Evolutionary conservation across 2,797 vertebrate species (phyloP), one percentile per base, ranked within the genome.

Genomic region (Anguilla obscura): DNA sequence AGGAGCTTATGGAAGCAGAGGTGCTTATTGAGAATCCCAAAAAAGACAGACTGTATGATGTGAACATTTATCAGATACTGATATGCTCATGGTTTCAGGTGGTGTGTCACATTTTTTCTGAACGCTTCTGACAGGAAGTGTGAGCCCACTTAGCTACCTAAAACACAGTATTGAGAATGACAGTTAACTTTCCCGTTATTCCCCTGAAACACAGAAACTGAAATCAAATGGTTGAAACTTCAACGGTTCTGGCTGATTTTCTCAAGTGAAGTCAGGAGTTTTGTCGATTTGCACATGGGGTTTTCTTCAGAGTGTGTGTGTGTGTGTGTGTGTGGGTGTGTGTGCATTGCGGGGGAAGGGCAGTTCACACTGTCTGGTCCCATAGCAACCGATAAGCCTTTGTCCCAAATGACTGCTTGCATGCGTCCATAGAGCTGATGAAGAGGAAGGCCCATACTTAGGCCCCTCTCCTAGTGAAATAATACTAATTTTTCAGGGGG

Each of bases 281-380:
- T 58, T 0, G 54, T 24, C 71, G 79, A 1, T 89, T 84, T 69
- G 18, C 3, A 85, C 85, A 24, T 0, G 16, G 7, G 8, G 8
- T 40, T 21, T 84, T 89, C 33, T 54, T 30, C 30, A 33, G 16
- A 33, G 27, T 82, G 56, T 1, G 3, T n/a, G 45, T 14, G n/a
- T 85, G 21, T 63, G 58, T 63, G 58, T 24, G 16, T 21, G 1
- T 5, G 58, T 18, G 58, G 16, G n/a, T 66, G 63, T 66, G 18
- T 27, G 24, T 27, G 21, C 14, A 0, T 6, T 56, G 86, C 52
- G 85, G 85, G 83, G 87, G 79, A 83, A 36, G 87, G 86, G 88
- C 86, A 90, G 58, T 91, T 90, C 27, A 86, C 69, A 85, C 74
- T 3, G 69, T 88, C 87, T 30, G 88, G 88, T 86, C 24, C 82